Percentiles rank a stretch among this genome's conserved stretches.
These are phyloP conservation scores for Drosophila limbata DNA, from an alignment of 2,888 invertebrate species.

Conservation along the genomic window DNA sequence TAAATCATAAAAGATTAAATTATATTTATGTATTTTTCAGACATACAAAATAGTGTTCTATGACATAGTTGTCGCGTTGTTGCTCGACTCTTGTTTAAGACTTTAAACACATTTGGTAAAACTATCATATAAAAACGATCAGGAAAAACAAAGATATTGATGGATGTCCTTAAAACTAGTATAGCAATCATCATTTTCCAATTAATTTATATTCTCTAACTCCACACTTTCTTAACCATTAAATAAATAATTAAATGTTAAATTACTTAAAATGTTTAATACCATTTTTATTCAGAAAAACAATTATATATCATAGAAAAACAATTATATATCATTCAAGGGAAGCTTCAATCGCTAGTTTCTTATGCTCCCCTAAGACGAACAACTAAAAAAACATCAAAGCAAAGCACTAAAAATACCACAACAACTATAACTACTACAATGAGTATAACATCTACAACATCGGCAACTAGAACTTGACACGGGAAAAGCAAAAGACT, in stretches of 20 bases:
- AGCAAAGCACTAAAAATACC: slow-evolving; percentile 26
- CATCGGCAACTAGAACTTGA: slow-evolving; percentile 28
- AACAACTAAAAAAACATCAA: slow-evolving; percentile 16
- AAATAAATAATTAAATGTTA: no score
- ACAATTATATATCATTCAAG: no score
- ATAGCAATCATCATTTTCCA: no score
- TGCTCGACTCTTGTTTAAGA: background rate
- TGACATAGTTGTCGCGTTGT: background rate
- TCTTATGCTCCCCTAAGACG: slow-evolving; percentile 22
- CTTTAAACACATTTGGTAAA: background rate
- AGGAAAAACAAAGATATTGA: no score
- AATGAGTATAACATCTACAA: slow-evolving; percentile 24
- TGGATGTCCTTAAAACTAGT: no score
- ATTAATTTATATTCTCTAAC: no score
- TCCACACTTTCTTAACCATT: no score
- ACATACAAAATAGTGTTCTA: background rate
- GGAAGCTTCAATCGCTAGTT: background rate
- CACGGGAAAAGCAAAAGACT: slow-evolving; percentile 51
- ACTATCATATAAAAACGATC: no score
- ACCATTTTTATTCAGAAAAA: no score
- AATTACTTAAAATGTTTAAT: no score
- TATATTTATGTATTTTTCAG: background rate
- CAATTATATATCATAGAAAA: no score
- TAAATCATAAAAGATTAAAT: slow-evolving; percentile 7
- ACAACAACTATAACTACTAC: background rate